Evolutionary conservation across 2,113 vertebrate species (phyloP), one percentile per base, ranked within the genome.

Genomic region (Prionailurus bengalensis): DNA sequence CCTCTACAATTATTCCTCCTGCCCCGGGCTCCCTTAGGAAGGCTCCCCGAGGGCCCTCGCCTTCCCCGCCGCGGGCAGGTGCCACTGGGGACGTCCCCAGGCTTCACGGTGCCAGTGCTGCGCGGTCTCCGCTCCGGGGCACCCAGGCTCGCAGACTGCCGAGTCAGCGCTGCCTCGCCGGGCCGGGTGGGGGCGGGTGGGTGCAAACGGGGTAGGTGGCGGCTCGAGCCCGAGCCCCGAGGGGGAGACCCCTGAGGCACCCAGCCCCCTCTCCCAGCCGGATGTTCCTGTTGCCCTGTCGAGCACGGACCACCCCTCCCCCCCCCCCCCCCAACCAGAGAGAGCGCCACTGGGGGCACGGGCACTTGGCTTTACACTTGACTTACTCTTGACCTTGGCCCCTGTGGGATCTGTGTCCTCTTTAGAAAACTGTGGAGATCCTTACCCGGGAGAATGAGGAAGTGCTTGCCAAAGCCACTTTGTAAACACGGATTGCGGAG

Each of bases 161-260:
- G 3, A 55, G 53, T 68, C 88, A 63, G 89, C 70, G 7, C 48
- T 31, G 16, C 66, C 4, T 66, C 58, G 7, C 45, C 45, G 11
- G 48, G 29, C 53, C 11, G 29, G 58, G 33, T 1, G 5, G 0
- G 16, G 7, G 16, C 14, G 2, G 13, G 51, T 5, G 25, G n/a
- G 66, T 53, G 73, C 15, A 10, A 58, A 58, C 7, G 36, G 3
- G 15, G 36, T 7, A 31, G 39, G 29, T 1, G 39, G 29, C 1
- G 1, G 25, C n/a, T 51, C 0, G 68, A 36, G 80, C 16, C 15
- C 0, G 29, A 36, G 80, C 16, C 15, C 3, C 14, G 21, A 6
- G 39, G 2, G 23, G 17, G 1, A 1, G 17, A 15, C 7, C 5
- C 4, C 16, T 0, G 0, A 0, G 1, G 2, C 1, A 7, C 48